Evolutionary conservation across 2,113 vertebrate genomes (phyloP).

Genomic region (Aplodontia rufa): DNA sequence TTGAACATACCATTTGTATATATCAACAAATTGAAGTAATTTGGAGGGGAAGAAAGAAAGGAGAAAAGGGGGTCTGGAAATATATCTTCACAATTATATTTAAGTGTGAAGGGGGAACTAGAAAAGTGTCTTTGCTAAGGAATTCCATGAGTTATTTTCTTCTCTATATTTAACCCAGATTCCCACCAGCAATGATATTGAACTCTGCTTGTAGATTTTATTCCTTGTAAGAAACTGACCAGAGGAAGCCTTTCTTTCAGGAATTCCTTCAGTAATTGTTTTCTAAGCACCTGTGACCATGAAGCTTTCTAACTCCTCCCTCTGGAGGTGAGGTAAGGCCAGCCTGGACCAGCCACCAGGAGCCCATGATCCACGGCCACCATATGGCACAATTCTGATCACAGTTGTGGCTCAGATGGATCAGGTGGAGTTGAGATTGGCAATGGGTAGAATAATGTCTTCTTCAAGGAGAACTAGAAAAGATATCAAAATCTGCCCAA

Average conservation of each 20-base stretch:
- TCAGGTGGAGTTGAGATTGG: neutral
- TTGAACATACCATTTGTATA: neutral
- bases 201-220: neutral
- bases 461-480: neutral
- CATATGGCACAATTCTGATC: neutral
- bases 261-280: neutral
- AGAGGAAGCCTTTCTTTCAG: neutral
- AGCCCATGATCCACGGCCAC: neutral
- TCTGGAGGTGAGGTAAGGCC: neutral
- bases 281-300: conserved; percentile 7
- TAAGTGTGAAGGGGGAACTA: neutral
- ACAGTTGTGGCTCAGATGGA: neutral
- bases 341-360: neutral
- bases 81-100: neutral
- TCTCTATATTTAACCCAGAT: neutral
- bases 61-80: neutral
- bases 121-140: neutral
- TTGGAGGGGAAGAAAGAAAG: neutral
- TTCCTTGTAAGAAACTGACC: neutral
- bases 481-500: neutral
- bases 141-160: neutral
- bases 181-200: neutral
- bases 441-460: neutral
- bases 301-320: neutral
- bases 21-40: neutral